phyloP scores from a whole-genome alignment of 2,113 vertebrate species.

The Malurus elegans region DNA sequence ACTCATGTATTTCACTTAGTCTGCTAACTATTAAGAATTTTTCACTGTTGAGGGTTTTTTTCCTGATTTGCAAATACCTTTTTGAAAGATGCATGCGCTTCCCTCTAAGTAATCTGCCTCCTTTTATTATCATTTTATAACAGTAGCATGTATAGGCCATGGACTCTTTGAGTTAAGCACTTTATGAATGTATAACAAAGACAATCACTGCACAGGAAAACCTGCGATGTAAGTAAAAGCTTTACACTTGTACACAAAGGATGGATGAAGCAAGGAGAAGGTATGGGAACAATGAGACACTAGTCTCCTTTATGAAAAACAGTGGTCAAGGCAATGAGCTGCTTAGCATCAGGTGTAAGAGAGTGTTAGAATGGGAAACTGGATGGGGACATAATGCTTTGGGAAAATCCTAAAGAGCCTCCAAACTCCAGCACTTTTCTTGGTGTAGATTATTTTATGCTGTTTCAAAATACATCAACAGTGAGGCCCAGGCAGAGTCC shows the following conservation, averaged over 20 bases:
- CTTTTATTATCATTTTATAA: conserved; percentile 17
- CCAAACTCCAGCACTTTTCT: not conserved
- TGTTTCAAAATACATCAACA: not conserved
- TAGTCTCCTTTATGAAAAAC: not conserved
- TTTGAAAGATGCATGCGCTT: conserved; percentile 28
- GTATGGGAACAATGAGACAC: not conserved
- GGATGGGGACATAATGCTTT: not conserved
- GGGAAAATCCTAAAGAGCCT: not conserved
- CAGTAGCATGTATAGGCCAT: not conserved
- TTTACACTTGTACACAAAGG: conserved; percentile 30
- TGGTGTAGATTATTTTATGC: not conserved
- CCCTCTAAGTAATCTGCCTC: not conserved
- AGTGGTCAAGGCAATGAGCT: conserved; percentile 2
- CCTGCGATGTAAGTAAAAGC: not conserved
- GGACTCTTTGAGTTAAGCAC: conserved; percentile 31
- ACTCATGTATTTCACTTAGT: conserved; percentile 10
- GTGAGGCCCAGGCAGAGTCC: not conserved
- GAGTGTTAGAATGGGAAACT: not conserved
- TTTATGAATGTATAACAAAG: conserved; percentile 11
- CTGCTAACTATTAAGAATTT: not conserved
- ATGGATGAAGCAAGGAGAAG: not conserved
- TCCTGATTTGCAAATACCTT: not conserved
- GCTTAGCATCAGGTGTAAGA: not conserved
- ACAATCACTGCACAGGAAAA: not conserved
- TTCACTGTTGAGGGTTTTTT: not conserved